Conservation (phyloP, 2,888 invertebrate genomes). For the Caradrina kadenii region DNA sequence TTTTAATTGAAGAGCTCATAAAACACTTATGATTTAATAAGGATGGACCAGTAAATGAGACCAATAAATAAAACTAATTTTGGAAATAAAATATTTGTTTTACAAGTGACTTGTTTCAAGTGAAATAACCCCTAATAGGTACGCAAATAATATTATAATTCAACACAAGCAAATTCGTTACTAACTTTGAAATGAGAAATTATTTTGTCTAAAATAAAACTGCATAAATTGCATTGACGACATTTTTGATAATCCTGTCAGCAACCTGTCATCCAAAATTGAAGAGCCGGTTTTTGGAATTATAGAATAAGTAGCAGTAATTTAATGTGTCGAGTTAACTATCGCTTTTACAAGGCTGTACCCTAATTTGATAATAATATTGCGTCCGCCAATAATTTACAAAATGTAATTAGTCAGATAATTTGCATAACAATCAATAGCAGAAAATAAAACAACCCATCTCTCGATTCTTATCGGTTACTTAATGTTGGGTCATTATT, state of each 20-base stretch:
- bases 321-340: background rate
- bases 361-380: background rate
- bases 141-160: too few relatives aligned
- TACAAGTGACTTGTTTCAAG: background rate
- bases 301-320: background rate
- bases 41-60: background rate
- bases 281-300: background rate
- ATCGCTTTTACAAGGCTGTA: background rate
- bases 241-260: background rate
- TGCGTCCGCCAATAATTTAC: background rate
- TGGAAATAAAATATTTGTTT: background rate
- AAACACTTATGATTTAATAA: background rate
- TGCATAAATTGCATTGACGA: background rate
- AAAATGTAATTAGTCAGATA: constrained; percentile 4
- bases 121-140: background rate
- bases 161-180: too few relatives aligned
- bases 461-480: constrained; percentile 31
- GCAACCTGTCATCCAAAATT: constrained; percentile 1
- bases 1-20: constrained; percentile 4
- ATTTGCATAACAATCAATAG: background rate
- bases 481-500: constrained; percentile 42
- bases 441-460: constrained; percentile 7
- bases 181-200: too few relatives aligned
- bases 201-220: too few relatives aligned
- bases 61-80: background rate